Conservation (phyloP, 2,888 invertebrate species). For the Agrenia bidenticulata region DNA sequence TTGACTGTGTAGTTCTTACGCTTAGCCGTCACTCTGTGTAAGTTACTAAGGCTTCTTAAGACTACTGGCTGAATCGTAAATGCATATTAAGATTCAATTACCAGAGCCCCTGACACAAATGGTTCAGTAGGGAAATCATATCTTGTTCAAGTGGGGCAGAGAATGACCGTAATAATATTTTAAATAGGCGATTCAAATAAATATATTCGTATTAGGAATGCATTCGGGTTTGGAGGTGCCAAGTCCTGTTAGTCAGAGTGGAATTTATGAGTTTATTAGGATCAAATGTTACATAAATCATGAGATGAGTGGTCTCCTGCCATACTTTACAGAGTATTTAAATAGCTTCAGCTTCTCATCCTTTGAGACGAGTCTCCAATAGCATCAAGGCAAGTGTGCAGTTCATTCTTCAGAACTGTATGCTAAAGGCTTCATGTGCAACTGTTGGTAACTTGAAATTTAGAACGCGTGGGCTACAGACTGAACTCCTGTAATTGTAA, state of each 20-base stretch:
- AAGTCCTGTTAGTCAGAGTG: not conserved
- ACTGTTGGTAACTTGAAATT: too few relatives aligned
- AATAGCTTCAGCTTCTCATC: not conserved
- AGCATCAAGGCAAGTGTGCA: too few relatives aligned
- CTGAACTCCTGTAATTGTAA: too few relatives aligned
- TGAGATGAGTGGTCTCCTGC: not conserved
- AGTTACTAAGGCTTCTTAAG: too few relatives aligned
- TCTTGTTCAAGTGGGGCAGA: not conserved
- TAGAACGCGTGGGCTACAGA: too few relatives aligned
- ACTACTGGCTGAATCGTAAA: too few relatives aligned
- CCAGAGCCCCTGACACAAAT: not conserved
- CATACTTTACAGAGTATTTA: not conserved
- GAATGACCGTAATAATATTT: not conserved
- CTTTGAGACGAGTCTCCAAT: too few relatives aligned
- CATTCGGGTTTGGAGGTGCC: conserved; percentile 1
- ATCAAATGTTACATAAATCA: conserved; percentile 4
- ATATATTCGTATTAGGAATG: not conserved
- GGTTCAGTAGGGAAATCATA: conserved; percentile 14
- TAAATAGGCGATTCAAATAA: not conserved
- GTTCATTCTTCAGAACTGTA: too few relatives aligned
- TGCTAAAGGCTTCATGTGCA: too few relatives aligned
- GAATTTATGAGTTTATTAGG: not conserved
- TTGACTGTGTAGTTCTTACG: too few relatives aligned
- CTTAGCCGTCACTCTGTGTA: too few relatives aligned
- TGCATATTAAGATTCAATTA: too few relatives aligned